These are phyloP conservation scores for Brachionus calyciflorus DNA, from an alignment of 1,140 invertebrate genomes.

Conservation along the genomic window DNA sequence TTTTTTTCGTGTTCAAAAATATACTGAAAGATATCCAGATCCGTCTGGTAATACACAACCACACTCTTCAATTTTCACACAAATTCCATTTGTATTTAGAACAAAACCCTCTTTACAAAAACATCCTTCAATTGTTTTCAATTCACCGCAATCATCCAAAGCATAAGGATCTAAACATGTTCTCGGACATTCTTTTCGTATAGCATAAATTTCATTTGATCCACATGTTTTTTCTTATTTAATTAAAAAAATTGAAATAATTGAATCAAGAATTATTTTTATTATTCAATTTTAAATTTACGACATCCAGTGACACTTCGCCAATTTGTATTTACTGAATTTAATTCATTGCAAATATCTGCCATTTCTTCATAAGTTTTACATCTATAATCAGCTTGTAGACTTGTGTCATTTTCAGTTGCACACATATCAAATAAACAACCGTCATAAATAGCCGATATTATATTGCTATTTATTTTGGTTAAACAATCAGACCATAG, in stretches of 20 bases:
- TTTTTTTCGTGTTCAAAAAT: neutral
- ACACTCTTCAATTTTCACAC: constrained; percentile 12
- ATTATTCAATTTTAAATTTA: neutral
- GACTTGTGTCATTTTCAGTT: neutral
- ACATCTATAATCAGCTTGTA: neutral
- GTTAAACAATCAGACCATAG: constrained; percentile 9
- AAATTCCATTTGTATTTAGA: neutral
- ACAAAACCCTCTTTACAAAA: constrained; percentile 39
- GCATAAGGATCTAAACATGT: constrained; percentile 4
- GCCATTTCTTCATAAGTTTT: constrained; percentile 27
- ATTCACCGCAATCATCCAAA: neutral
- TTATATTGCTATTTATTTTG: neutral
- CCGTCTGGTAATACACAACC: constrained; percentile 34
- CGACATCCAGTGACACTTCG: constrained; percentile 14
- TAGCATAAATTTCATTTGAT: constrained; percentile 1
- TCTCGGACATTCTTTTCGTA: neutral
- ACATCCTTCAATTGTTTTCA: constrained; percentile 28
- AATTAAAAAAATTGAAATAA: neutral
- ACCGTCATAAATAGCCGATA: neutral
- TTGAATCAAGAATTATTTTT: no score
- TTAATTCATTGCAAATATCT: neutral
- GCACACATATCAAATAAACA: constrained; percentile 36
- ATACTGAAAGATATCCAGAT: neutral
- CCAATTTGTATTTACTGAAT: neutral
- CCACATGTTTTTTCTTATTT: constrained; percentile 1